phyloP scores from a whole-genome alignment of 2,888 invertebrate genomes.

The Chironomus riparius region DNA sequence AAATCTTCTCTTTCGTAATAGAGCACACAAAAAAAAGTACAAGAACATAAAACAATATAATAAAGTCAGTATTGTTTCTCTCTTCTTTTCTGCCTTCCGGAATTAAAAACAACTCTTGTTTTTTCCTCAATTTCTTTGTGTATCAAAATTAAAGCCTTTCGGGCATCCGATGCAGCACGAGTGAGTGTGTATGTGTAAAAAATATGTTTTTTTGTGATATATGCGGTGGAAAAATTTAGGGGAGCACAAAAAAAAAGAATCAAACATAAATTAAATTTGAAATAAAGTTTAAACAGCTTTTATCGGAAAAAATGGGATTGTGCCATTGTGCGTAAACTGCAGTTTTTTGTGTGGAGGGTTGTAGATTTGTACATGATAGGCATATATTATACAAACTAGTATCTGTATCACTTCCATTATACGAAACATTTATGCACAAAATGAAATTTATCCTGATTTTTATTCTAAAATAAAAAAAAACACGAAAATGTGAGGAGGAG shows the following conservation, averaged over 20 bases:
- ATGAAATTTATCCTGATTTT: background rate
- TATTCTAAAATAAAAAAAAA: background rate
- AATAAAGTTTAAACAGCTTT: slow-evolving; percentile 19
- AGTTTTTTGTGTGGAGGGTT: background rate
- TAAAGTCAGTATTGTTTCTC: slow-evolving; percentile 8
- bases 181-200: background rate
- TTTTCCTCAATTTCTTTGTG: background rate
- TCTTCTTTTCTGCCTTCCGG: background rate
- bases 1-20: background rate
- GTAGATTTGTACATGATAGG: slow-evolving; percentile 8
- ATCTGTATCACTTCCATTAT: background rate
- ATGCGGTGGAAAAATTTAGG: background rate
- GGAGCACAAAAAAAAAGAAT: slow-evolving; percentile 3
- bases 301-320: slow-evolving; percentile 1
- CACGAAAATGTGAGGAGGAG: background rate
- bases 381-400: background rate
- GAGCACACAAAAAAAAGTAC: background rate
- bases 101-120: background rate
- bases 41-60: background rate
- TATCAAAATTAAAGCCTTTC: slow-evolving; percentile 15
- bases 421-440: background rate
- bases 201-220: background rate
- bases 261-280: slow-evolving; percentile 19
- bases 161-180: slow-evolving; percentile 11
- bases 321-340: background rate